phyloP scores from a whole-genome alignment of 2,797 vertebrate genomes.

The Epinephelus malabaricus region DNA sequence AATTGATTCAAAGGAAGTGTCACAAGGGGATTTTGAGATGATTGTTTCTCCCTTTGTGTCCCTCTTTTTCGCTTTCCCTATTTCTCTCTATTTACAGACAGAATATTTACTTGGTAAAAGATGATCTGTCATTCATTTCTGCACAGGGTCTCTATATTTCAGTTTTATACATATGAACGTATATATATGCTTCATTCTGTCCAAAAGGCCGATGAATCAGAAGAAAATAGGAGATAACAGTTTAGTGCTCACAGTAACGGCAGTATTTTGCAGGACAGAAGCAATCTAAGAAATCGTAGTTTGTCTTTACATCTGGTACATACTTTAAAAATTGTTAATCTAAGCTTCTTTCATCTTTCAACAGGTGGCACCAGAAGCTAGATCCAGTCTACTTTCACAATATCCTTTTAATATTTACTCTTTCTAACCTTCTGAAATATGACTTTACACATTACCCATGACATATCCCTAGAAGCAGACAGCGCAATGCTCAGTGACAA shows the following conservation, averaged over 20 bases:
- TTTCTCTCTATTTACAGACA: slow-evolving; percentile 42
- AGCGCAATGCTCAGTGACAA: slow-evolving; percentile 15
- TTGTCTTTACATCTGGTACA: neutral
- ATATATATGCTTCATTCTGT: neutral
- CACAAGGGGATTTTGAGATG: slow-evolving; percentile 69
- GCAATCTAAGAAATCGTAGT: neutral
- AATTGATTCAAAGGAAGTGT: slow-evolving; percentile 76
- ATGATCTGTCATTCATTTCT: slow-evolving; percentile 53
- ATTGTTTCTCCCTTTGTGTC: slow-evolving; percentile 58
- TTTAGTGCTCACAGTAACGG: neutral
- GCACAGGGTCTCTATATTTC: neutral
- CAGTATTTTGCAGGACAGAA: slow-evolving; percentile 9
- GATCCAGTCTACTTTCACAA: slow-evolving; percentile 13
- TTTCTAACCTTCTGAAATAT: slow-evolving; percentile 13
- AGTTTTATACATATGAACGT: slow-evolving; percentile 9
- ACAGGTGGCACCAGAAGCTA: slow-evolving; percentile 25
- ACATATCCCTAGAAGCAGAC: slow-evolving; percentile 13
- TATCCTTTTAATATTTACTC: neutral
- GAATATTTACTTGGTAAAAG: slow-evolving; percentile 44
- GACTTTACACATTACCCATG: neutral
- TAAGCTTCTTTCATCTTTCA: neutral
- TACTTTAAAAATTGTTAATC: neutral
- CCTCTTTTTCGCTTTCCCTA: slow-evolving; percentile 8
- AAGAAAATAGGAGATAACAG: neutral
- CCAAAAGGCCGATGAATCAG: neutral